phyloP scores from a whole-genome alignment of 2,113 vertebrate species.

The Meriones unguiculatus region DNA sequence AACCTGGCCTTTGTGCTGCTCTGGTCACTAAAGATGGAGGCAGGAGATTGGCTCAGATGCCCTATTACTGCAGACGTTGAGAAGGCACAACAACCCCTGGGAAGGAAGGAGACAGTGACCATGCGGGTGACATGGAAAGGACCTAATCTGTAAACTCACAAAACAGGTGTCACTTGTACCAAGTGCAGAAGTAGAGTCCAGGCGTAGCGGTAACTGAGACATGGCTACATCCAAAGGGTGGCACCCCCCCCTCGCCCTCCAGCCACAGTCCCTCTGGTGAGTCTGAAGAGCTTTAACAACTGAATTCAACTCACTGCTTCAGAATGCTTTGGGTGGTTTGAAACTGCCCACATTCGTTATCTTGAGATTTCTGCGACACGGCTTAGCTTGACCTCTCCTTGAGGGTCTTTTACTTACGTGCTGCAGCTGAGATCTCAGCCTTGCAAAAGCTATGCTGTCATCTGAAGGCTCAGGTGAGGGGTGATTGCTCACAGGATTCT shows the following conservation, averaged over 20 bases:
- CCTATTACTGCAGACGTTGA: neutral
- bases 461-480: neutral
- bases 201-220: neutral
- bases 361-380: neutral
- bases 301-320: neutral
- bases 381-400: neutral
- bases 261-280: neutral
- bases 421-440: neutral
- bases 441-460: neutral
- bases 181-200: neutral
- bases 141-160: conserved; percentile 8
- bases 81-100: neutral
- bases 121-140: neutral
- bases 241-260: neutral
- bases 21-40: conserved; percentile 32
- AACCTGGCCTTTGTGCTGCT: neutral
- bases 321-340: conserved; percentile 8
- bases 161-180: neutral
- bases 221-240: neutral
- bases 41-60: neutral
- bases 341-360: neutral
- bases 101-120: neutral
- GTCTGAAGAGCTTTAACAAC: conserved; percentile 14
- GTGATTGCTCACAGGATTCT: neutral
- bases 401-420: neutral